Conservation (phyloP, 1,140 invertebrate species). For the Scaptomyza graminum region DNA sequence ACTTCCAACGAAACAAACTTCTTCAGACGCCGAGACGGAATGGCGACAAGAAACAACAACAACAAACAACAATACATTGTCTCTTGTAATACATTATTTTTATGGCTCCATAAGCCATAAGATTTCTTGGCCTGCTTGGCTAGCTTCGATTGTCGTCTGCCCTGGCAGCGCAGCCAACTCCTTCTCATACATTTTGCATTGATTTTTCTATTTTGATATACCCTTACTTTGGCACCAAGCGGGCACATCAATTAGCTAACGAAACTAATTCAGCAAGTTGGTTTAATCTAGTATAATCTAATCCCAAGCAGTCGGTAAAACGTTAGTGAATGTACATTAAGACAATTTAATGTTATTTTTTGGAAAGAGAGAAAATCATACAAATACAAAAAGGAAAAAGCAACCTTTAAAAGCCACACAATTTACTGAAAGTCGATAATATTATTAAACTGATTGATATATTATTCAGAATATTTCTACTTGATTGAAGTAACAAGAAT, state of each 20-base stretch:
- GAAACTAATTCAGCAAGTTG: too few relatives aligned
- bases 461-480: too few relatives aligned
- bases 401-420: too few relatives aligned
- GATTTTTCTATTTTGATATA: slow-evolving; percentile 42
- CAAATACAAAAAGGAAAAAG: too few relatives aligned
- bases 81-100: slow-evolving; percentile 53
- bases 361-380: too few relatives aligned
- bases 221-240: background rate
- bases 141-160: slow-evolving; percentile 26
- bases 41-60: slow-evolving; percentile 36
- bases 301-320: too few relatives aligned
- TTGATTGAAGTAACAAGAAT: too few relatives aligned
- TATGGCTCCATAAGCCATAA: slow-evolving; percentile 53
- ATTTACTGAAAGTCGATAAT: too few relatives aligned
- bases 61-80: slow-evolving; percentile 32
- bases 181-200: slow-evolving; percentile 32
- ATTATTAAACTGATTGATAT: too few relatives aligned
- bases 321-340: too few relatives aligned
- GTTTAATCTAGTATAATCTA: too few relatives aligned
- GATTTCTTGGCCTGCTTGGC: slow-evolving; percentile 19
- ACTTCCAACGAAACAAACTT: slow-evolving; percentile 38
- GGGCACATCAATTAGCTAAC: slow-evolving; percentile 1
- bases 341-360: too few relatives aligned
- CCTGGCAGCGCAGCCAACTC: slow-evolving; percentile 5
- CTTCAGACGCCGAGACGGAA: slow-evolving; percentile 17